phyloP scores from a whole-genome alignment of 2,113 vertebrate species.

The Ancistrus triradiatus region DNA sequence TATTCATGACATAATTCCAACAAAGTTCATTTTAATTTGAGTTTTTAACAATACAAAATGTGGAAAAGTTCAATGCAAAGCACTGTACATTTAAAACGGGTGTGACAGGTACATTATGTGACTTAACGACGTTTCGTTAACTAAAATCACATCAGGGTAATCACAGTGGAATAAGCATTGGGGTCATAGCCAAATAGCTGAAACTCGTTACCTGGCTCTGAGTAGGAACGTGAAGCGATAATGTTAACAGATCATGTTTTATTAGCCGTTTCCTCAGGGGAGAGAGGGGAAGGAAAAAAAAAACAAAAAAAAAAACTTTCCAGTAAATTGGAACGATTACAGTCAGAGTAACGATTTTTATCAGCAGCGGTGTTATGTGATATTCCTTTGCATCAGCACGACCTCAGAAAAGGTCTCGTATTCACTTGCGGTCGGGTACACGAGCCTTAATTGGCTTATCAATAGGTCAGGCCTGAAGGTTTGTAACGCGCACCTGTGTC shows the following conservation, averaged over 20 bases:
- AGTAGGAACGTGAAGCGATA: conserved; percentile 7
- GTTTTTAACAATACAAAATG: too few species aligned
- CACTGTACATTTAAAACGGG: not conserved
- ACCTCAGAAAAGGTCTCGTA: conserved; percentile 36
- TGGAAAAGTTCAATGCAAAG: too few species aligned
- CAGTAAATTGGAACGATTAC: conserved; percentile 46
- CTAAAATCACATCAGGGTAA: conserved; percentile 1
- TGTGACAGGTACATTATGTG: not conserved
- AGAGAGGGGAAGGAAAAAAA: too few species aligned
- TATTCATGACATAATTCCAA: too few species aligned
- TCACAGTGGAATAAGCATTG: not conserved
- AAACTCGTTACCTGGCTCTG: conserved; percentile 6
- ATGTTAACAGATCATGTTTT: conserved; percentile 38
- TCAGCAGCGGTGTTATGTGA: conserved; percentile 39
- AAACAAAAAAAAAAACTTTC: conserved; percentile 32
- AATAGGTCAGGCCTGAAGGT: conserved; percentile 25
- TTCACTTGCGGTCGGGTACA: conserved; percentile 35
- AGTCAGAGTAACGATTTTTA: conserved; percentile 46
- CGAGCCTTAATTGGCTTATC: conserved; percentile 36
- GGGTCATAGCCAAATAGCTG: not conserved
- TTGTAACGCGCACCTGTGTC: conserved; percentile 20
- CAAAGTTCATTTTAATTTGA: too few species aligned
- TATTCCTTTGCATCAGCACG: conserved; percentile 37
- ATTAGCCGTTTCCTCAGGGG: conserved; percentile 34
- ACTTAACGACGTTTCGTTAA: not conserved